phyloP scores from a whole-genome alignment of 2,888 invertebrate species.

The Brenthis ino region DNA sequence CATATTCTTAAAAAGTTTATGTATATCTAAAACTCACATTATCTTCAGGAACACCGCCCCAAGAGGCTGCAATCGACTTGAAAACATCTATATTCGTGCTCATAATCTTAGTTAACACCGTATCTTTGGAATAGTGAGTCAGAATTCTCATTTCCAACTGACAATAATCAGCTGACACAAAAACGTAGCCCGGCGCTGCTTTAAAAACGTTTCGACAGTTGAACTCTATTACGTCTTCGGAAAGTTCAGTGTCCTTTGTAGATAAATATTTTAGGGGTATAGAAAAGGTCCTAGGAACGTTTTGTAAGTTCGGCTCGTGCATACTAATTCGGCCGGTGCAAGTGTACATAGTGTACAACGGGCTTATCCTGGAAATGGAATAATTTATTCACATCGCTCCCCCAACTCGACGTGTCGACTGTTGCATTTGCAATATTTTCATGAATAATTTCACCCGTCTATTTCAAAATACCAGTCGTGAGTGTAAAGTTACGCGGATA shows the following conservation, averaged over 20 bases:
- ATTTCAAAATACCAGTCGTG: background rate
- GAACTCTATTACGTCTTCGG: constrained; percentile 70
- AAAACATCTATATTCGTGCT: constrained; percentile 89
- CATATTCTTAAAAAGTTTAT: no score
- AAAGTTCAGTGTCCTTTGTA: constrained; percentile 44
- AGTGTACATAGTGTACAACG: constrained; percentile 86
- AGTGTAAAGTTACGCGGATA: background rate
- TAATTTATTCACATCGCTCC: constrained; percentile 42
- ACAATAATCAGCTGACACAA: constrained; percentile 97
- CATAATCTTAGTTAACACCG: constrained; percentile 85
- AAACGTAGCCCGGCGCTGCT: constrained; percentile 80
- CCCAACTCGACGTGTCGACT: constrained; percentile 16
- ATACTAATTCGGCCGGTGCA: constrained; percentile 93
- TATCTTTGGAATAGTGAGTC: constrained; percentile 93
- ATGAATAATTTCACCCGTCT: constrained; percentile 23
- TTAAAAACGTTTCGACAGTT: constrained; percentile 88
- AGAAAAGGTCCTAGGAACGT: constrained; percentile 92
- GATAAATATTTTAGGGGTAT: constrained; percentile 70
- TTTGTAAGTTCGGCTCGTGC: constrained; percentile 96
- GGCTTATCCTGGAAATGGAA: constrained; percentile 81
- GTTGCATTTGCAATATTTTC: constrained; percentile 29
- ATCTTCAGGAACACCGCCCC: constrained; percentile 86
- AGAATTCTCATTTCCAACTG: constrained; percentile 97
- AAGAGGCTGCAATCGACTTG: constrained; percentile 91
- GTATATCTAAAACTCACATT: constrained; percentile 69